Percentiles rank a stretch among this genome's conserved stretches.
These are phyloP conservation scores for Zygogramma bicolorata DNA, from an alignment of 2,888 invertebrate genomes.

Conservation along the genomic window DNA sequence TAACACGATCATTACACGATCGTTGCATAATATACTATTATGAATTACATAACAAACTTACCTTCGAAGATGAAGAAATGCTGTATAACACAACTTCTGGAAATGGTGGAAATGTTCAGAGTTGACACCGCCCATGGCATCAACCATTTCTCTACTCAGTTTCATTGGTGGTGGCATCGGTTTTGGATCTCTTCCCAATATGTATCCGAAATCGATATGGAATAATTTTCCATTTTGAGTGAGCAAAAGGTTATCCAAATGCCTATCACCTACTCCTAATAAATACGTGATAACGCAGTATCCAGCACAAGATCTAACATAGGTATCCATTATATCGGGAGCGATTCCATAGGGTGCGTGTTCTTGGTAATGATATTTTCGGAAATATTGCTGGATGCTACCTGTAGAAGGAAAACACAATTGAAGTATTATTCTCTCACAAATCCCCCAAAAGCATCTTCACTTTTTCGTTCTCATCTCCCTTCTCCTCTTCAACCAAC, in stretches of 20 bases:
- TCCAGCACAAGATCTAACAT: constrained; percentile 95
- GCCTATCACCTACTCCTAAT: constrained; percentile 96
- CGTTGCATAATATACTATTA: neutral
- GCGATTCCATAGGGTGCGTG: constrained; percentile 90
- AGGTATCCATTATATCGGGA: constrained; percentile 97
- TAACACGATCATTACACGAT: too few species aligned
- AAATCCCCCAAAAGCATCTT: too few species aligned
- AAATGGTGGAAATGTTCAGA: constrained; percentile 96
- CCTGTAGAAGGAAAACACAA: constrained; percentile 72
- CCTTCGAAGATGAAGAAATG: constrained; percentile 93
- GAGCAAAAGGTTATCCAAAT: constrained; percentile 95
- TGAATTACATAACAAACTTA: constrained; percentile 54
- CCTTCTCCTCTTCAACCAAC: too few species aligned
- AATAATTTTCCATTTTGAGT: constrained; percentile 92
- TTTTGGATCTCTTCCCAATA: constrained; percentile 97
- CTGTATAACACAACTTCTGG: constrained; percentile 93
- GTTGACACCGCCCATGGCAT: constrained; percentile 93
- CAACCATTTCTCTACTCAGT: constrained; percentile 98
- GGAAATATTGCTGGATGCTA: constrained; percentile 92
- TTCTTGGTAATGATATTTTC: constrained; percentile 90
- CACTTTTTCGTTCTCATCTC: too few species aligned
- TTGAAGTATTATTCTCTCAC: too few species aligned
- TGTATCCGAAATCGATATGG: constrained; percentile 98
- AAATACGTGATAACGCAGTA: constrained; percentile 99
- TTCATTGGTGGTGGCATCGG: constrained; percentile 99